Base-by-base conservation (phyloP, 2,113 vertebrate genomes). In the Triplophysa dalaica region DNA sequence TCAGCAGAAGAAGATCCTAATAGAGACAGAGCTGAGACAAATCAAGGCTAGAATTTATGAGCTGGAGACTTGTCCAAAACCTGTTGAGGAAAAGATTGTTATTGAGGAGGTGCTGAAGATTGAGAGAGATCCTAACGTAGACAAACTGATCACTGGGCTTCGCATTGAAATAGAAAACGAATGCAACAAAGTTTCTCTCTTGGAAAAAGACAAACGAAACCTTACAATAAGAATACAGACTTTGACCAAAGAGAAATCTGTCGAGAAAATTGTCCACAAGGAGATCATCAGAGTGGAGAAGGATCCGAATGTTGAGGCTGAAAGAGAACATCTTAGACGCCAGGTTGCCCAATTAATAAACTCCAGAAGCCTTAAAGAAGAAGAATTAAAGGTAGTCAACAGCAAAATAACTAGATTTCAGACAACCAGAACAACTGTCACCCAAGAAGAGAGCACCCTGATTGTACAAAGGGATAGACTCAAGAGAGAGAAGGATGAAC, bases 271-370 rank as follows among this genome's bases (percentile, higher is more conserved):
- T 17, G 91, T 99, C 86, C 96, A 98, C 88, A 95, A 96, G 87
- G 97, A 99, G 45, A 94, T 99, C 43, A 95, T 99, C 78, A 85
- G 96, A 75, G 94, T 99, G 61, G 96, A 98, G 87, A 98, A 96
- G 86, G 98, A 99, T 82, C 95, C 83, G 6, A 89, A 85, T 0
- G 83, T 97, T 56, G 96, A 98, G 85, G 90, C 89, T 0, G 94
- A 99, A 82, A 93, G 94, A 65, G 86, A 95, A 21, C 93, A 86
- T 3, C 80, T 95, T 13, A 94, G 95, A 92, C 94, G 96, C 21
- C 86, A 88, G 19, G 90, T 96, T 38, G 85, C 11, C 24, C 89
- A 93, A 56, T 94, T 95, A 85, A 94, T 92, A 9, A 91, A 91
- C 1, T 87, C 92, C 70, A 93, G 94, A 38, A 90, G 93, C 70